These are phyloP conservation scores for Lottia scabra DNA, from an alignment of 2,888 invertebrate species.

Conservation along the genomic window DNA sequence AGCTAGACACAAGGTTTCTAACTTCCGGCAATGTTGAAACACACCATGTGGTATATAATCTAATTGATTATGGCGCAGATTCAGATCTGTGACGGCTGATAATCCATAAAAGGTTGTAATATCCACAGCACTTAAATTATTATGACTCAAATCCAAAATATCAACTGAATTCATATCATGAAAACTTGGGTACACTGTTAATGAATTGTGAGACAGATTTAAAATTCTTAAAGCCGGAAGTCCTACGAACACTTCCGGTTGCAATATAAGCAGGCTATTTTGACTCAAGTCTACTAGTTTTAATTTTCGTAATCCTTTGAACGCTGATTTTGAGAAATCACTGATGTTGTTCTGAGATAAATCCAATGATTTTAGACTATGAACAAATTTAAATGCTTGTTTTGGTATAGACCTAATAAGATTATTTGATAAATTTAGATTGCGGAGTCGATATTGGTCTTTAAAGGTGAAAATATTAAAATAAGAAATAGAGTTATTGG, in stretches of 20 bases:
- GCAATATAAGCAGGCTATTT: constrained; percentile 17
- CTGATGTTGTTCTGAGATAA: constrained; percentile 24
- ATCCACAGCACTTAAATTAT: constrained; percentile 30
- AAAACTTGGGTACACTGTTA: constrained; percentile 17
- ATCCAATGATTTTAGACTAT: constrained; percentile 15
- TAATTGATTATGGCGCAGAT: constrained; percentile 35
- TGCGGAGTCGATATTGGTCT: constrained; percentile 18
- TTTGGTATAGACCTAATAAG: constrained; percentile 13
- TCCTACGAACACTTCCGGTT: constrained; percentile 12
- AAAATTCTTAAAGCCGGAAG: constrained; percentile 17
- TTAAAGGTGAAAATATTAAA: constrained; percentile 26
- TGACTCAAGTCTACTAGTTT: constrained; percentile 22
- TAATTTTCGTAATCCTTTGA: constrained; percentile 21
- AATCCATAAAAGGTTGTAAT: constrained; percentile 34
- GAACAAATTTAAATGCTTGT: constrained; percentile 7
- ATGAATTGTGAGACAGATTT: constrained; percentile 25
- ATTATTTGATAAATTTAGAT: constrained; percentile 30
- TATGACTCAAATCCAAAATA: constrained; percentile 37
- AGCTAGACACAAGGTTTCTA: constrained; percentile 38
- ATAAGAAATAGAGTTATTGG: constrained; percentile 22
- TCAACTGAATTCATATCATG: constrained; percentile 3
- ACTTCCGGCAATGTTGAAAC: constrained; percentile 37
- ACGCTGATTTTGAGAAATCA: constrained; percentile 19
- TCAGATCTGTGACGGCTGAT: constrained; percentile 27
- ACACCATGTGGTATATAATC: constrained; percentile 29